Evolutionary conservation across 37 sponge, comb jelly and placozoan species (phyloP), one percentile per base, ranked within the genome.

Genomic region (Mnemiopsis leidyi): DNA sequence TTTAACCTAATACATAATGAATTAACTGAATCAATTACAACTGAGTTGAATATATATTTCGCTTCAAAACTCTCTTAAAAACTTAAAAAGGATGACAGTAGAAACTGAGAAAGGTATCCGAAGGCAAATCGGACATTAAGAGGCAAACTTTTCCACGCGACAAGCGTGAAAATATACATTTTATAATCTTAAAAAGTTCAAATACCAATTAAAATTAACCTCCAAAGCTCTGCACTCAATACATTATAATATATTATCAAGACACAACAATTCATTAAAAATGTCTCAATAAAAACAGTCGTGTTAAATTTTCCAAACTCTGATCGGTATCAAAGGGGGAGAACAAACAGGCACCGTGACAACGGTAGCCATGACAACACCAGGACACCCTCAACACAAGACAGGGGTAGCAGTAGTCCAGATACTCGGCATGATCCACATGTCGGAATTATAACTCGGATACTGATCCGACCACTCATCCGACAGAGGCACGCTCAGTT

Each of bases 391-490:
- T 79, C 29, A 79, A 32, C 82, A 79, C 82, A 79, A 7, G 82
- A 79, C 82, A 2, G 82, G 82, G 32, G 82, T 79, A 31, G 82
- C 29, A 79, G 82, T 79, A 79, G 82, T 79, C 82, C 82, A 79
- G 21, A 79, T 79, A 23, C 37, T 79, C 16, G 37, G 37, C 34
- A 79, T 23, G 29, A 21, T 35, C 82, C 82, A 79, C 37, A 79
- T 32, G 37, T 79, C 82, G 34, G 37, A 7, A 36, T 79, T 36
- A 20, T 69, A 69, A 25, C 29, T 69, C 24, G 73, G 73, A 25
- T 69, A 69, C 73, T 69, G 73, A 79, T 35, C 82, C 20, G 82
- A 29, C 82, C 82, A 79, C 7, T 79, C 82, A 29, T 79, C 82
- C 13, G 73, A 69, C 73, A 69, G 29, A 16, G 73, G 73, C 24